phyloP scores from a whole-genome alignment of 2,888 invertebrate genomes.

The Microplitis deprimator region DNA sequence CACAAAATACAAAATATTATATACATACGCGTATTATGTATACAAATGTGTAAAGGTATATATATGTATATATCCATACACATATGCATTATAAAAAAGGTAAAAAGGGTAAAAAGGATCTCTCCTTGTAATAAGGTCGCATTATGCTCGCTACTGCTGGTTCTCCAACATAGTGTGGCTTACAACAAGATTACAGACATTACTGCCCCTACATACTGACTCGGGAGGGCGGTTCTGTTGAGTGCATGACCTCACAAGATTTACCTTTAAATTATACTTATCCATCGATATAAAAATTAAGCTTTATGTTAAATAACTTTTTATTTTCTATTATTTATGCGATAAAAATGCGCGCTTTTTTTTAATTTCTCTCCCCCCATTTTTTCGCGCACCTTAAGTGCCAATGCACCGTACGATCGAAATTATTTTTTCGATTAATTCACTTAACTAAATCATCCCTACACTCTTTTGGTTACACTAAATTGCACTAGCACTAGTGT shows the following conservation, averaged over 20 bases:
- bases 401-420: too few relatives aligned
- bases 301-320: not conserved
- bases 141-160: constrained; percentile 40
- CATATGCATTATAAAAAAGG: constrained; percentile 30
- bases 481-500: too few relatives aligned
- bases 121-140: constrained; percentile 47
- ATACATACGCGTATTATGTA: constrained; percentile 23
- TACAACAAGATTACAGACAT: constrained; percentile 50
- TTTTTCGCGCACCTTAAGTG: too few relatives aligned
- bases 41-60: not conserved
- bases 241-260: constrained; percentile 24
- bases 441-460: too few relatives aligned
- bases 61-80: not conserved
- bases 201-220: constrained; percentile 48
- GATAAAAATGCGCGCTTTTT: too few relatives aligned
- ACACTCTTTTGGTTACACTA: too few relatives aligned
- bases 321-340: not conserved
- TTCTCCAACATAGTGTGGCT: constrained; percentile 33
- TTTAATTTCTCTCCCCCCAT: too few relatives aligned
- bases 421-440: too few relatives aligned
- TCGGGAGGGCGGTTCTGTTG: constrained; percentile 18
- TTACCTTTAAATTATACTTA: not conserved
- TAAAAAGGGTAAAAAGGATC: not conserved
- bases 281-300: not conserved
- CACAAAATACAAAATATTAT: not conserved